Evolutionary conservation across 2,888 invertebrate genomes (phyloP).

Genomic region (Watsonalla binaria): DNA sequence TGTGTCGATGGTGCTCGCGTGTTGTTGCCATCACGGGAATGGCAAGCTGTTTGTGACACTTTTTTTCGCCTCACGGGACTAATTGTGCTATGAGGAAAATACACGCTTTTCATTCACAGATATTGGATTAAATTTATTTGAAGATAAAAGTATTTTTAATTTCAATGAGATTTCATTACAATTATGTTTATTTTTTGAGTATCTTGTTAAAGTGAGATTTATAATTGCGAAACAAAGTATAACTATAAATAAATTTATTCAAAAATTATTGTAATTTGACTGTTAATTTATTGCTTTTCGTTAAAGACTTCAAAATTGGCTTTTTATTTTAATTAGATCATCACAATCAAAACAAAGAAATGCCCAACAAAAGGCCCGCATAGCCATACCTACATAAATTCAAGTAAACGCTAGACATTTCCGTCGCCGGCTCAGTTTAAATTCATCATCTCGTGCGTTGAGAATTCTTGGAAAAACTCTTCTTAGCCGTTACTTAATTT

Average conservation of each 20-base stretch:
- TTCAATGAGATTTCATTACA: too few species aligned
- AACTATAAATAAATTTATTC: too few species aligned
- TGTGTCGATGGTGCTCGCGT: background rate
- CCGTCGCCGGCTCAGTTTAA: conserved; percentile 14
- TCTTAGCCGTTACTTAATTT: conserved; percentile 50
- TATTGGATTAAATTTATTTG: too few species aligned
- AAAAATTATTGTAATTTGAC: too few species aligned
- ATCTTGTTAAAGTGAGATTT: too few species aligned
- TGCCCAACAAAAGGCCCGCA: conserved; percentile 4
- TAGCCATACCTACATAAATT: conserved; percentile 26
- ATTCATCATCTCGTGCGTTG: conserved; percentile 22
- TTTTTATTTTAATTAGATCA: too few species aligned
- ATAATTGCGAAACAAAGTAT: too few species aligned
- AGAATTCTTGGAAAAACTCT: conserved; percentile 19
- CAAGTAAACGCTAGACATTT: conserved; percentile 17
- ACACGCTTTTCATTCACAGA: background rate
- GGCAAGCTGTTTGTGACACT: background rate
- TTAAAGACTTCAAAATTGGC: too few species aligned
- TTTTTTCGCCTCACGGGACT: background rate
- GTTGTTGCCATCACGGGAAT: background rate
- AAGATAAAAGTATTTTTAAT: too few species aligned
- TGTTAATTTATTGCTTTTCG: too few species aligned
- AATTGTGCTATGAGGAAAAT: background rate
- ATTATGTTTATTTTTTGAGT: too few species aligned
- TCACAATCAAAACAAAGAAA: too few species aligned